A percentile compares a stretch with the other conserved stretches of the same genome.
Evolutionary conservation across 2,888 invertebrate species (phyloP).

Genomic region (Heptascelio sp.): DNA sequence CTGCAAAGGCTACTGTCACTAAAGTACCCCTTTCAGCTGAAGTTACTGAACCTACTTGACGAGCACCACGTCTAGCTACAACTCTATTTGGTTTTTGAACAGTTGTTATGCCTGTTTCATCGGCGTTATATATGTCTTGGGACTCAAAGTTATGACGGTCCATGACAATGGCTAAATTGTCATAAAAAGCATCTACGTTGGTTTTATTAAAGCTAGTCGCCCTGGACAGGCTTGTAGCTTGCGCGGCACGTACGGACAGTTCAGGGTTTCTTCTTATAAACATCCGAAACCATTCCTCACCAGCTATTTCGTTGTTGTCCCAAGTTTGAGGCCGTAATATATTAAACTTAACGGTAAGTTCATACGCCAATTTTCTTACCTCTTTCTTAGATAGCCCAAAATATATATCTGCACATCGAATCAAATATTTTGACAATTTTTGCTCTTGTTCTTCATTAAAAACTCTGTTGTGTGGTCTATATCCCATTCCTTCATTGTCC

Average conservation of each 20-base stretch:
- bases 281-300: slow-evolving; percentile 71
- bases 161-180: neutral
- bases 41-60: no score
- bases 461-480: slow-evolving; percentile 75
- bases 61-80: no score
- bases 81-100: slow-evolving; percentile 80
- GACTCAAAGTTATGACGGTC: neutral
- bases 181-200: neutral
- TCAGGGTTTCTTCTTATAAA: slow-evolving; percentile 72
- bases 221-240: slow-evolving; percentile 1
- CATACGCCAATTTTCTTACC: slow-evolving; percentile 69
- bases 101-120: slow-evolving; percentile 58
- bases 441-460: slow-evolving; percentile 58
- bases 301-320: slow-evolving; percentile 72
- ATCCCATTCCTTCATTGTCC: no score
- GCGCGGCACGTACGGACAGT: slow-evolving; percentile 59
- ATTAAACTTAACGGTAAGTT: slow-evolving; percentile 68
- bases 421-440: slow-evolving; percentile 59
- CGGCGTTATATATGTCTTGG: neutral
- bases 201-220: neutral
- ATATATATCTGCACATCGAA: slow-evolving; percentile 68
- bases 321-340: slow-evolving; percentile 67
- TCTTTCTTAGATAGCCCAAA: slow-evolving; percentile 68
- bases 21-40: no score
- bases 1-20: no score